Percentiles rank a stretch among this genome's conserved stretches.
phyloP scores from a whole-genome alignment of 2,113 vertebrate species.

The Rhombomys opimus region DNA sequence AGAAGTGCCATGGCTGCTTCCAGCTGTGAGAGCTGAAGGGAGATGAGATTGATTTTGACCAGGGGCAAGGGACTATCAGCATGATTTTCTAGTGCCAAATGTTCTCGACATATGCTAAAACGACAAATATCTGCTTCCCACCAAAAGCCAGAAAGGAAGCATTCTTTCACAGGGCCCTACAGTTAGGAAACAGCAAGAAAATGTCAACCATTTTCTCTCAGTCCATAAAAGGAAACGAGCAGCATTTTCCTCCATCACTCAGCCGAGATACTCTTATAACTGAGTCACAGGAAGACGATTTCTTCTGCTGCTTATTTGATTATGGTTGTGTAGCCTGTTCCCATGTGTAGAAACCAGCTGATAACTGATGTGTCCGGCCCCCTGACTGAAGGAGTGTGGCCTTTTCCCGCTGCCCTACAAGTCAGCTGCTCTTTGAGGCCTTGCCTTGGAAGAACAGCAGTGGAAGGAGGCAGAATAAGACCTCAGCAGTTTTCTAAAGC shows the following conservation, averaged over 20 bases:
- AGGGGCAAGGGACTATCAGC: constrained; percentile 36
- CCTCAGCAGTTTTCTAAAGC: constrained; percentile 61
- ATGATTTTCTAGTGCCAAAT: constrained; percentile 56
- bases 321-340: not conserved
- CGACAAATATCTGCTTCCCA: constrained; percentile 48
- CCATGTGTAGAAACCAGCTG: not conserved
- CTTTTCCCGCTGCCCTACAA: not conserved
- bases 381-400: not conserved
- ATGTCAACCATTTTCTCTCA: constrained; percentile 60
- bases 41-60: constrained; percentile 38
- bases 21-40: not conserved
- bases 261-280: not conserved
- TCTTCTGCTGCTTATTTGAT: not conserved
- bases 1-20: not conserved
- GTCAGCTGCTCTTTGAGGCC: not conserved
- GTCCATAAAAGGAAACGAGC: constrained; percentile 45
- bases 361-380: not conserved
- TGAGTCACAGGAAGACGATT: not conserved
- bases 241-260: constrained; percentile 22
- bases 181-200: constrained; percentile 64
- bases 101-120: constrained; percentile 52
- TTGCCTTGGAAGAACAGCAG: not conserved
- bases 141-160: constrained; percentile 41
- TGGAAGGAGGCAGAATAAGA: constrained; percentile 26
- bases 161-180: constrained; percentile 46